Conservation (phyloP, 2,888 invertebrate genomes). For the Gasteruption jaculator region DNA sequence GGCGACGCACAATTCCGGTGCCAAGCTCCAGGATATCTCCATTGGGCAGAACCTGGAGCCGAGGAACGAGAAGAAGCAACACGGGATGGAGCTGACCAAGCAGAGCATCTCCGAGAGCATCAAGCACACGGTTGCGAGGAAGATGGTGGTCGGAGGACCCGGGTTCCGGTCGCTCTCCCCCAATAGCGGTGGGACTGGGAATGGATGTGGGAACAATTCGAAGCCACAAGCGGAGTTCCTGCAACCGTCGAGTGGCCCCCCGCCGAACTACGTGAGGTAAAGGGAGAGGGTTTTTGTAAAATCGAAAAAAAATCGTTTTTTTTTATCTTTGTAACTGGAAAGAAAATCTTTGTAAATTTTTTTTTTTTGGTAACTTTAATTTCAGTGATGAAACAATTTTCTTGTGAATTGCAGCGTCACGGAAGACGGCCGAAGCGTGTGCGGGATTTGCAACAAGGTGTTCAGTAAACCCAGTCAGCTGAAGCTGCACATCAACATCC, state of each 20-base stretch:
- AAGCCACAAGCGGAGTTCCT: constrained; percentile 51
- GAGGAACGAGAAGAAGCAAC: constrained; percentile 41
- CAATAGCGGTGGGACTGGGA: constrained; percentile 56
- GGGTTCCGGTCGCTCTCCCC: constrained; percentile 58
- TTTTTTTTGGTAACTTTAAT: constrained; percentile 18
- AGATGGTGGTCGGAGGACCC: constrained; percentile 64
- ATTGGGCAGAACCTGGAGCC: constrained; percentile 25
- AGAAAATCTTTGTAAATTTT: too few relatives aligned
- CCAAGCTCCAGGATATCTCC: constrained; percentile 29
- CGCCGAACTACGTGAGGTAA: constrained; percentile 49
- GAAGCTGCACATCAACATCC: constrained; percentile 89
- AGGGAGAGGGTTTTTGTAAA: too few relatives aligned
- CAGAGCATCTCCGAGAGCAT: constrained; percentile 57
- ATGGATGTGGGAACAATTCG: too few relatives aligned
- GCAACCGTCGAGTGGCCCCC: constrained; percentile 48
- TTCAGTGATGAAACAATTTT: neutral
- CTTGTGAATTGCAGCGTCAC: constrained; percentile 59
- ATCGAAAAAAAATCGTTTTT: too few relatives aligned
- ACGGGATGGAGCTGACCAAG: constrained; percentile 55
- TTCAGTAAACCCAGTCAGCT: constrained; percentile 90
- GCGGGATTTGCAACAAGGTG: constrained; percentile 84
- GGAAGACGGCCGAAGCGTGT: constrained; percentile 74
- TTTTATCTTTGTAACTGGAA: too few relatives aligned
- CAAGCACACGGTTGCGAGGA: constrained; percentile 55
- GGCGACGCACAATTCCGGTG: constrained; percentile 29